These are phyloP conservation scores for Styela clava DNA, from an alignment of 23 tunicate species.

Conservation along the genomic window DNA sequence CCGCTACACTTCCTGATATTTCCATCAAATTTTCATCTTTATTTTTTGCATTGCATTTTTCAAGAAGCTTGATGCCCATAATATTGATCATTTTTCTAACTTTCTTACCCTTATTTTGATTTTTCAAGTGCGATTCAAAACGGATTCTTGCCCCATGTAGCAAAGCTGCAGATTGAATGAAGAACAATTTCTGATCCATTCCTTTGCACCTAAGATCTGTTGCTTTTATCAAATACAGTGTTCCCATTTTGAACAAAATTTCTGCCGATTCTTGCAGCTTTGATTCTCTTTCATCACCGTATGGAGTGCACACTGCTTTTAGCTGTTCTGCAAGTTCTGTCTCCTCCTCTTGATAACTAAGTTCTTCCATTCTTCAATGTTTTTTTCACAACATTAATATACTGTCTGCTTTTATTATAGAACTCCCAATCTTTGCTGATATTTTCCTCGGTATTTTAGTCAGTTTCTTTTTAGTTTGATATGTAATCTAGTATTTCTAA, in stretches of 20 bases:
- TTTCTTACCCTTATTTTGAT: neutral
- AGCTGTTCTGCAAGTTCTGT: slow-evolving; percentile 19
- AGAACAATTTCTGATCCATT: slow-evolving; percentile 33
- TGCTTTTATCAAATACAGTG: slow-evolving; percentile 20
- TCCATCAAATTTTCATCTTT: neutral
- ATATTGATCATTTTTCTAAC: neutral
- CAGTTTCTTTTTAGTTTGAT: too few relatives aligned
- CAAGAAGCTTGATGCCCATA: neutral
- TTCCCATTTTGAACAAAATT: slow-evolving; percentile 47
- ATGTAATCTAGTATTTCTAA: too few relatives aligned
- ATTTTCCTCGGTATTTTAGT: too few relatives aligned
- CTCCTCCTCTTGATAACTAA: neutral
- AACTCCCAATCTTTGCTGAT: too few relatives aligned
- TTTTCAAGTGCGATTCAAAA: neutral
- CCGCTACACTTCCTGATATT: neutral
- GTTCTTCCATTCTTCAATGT: neutral
- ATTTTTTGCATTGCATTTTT: neutral
- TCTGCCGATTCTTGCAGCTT: slow-evolving; percentile 40
- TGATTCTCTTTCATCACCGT: slow-evolving; percentile 43
- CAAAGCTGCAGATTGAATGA: slow-evolving; percentile 50
- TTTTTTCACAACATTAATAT: too few relatives aligned
- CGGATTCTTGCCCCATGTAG: slow-evolving; percentile 39
- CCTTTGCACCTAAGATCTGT: neutral
- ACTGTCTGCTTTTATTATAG: too few relatives aligned
- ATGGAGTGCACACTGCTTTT: slow-evolving; percentile 32